Evolutionary conservation across 2,888 invertebrate genomes (phyloP).

Genomic region (Chaitophorus viminalis): DNA sequence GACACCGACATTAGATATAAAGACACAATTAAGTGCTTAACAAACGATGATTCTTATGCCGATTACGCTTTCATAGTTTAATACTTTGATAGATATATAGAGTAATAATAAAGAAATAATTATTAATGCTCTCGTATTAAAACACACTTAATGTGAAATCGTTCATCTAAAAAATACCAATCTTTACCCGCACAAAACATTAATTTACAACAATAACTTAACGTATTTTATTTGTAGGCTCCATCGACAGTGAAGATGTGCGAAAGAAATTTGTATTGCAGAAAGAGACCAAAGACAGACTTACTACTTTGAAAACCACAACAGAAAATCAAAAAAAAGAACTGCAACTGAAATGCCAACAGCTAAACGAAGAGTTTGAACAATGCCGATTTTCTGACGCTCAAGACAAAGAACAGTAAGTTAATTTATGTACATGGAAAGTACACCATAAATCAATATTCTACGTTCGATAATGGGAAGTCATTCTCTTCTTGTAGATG

Average conservation of each 20-base stretch:
- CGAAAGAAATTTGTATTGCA: slow-evolving; percentile 79
- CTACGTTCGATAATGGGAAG: too few relatives aligned
- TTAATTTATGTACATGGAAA: slow-evolving; percentile 59
- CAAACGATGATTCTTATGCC: too few relatives aligned
- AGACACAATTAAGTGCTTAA: neutral
- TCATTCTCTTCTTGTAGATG: too few relatives aligned
- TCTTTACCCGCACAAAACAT: neutral
- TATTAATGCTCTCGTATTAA: too few relatives aligned
- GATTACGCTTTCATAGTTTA: too few relatives aligned
- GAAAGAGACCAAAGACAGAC: slow-evolving; percentile 77
- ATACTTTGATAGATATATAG: too few relatives aligned
- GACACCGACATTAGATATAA: neutral
- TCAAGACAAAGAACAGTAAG: slow-evolving; percentile 83
- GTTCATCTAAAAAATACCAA: neutral
- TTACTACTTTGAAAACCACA: slow-evolving; percentile 76
- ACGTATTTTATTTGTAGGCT: slow-evolving; percentile 70
- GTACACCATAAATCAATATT: too few relatives aligned
- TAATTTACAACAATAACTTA: neutral
- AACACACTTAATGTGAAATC: too few relatives aligned
- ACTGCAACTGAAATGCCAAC: slow-evolving; percentile 76
- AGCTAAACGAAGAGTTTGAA: slow-evolving; percentile 77
- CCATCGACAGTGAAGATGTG: slow-evolving; percentile 79
- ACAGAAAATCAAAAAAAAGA: slow-evolving; percentile 80
- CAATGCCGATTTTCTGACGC: slow-evolving; percentile 82
- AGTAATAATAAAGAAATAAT: too few relatives aligned